Evolutionary conservation across 2,888 invertebrate species (phyloP).

Genomic region (Orthosia gracilis): DNA sequence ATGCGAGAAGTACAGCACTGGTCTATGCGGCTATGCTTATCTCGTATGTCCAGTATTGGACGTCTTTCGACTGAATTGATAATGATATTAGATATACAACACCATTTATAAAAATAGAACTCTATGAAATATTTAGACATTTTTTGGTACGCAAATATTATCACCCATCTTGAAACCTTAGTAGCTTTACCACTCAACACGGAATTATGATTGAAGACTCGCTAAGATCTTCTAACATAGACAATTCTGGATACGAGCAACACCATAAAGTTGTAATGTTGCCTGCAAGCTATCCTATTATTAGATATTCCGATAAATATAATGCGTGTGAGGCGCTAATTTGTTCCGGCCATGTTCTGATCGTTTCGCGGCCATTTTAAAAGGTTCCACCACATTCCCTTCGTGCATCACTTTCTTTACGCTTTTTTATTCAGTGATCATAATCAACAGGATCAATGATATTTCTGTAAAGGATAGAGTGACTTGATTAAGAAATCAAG

Average conservation of each 20-base stretch:
- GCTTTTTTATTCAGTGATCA: not conserved
- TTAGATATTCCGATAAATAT: slow-evolving; percentile 62
- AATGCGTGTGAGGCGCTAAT: slow-evolving; percentile 61
- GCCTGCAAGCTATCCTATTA: slow-evolving; percentile 59
- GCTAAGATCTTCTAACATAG: slow-evolving; percentile 20
- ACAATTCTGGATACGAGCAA: slow-evolving; percentile 42
- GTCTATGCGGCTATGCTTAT: too few species aligned
- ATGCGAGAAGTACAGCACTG: too few species aligned
- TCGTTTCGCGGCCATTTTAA: slow-evolving; percentile 45
- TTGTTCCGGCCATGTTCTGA: slow-evolving; percentile 58
- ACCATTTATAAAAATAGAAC: too few species aligned
- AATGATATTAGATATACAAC: too few species aligned
- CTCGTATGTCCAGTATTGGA: too few species aligned
- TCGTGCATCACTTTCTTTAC: slow-evolving; percentile 27
- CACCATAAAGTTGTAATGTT: slow-evolving; percentile 48
- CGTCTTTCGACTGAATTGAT: too few species aligned
- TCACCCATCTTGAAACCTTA: not conserved
- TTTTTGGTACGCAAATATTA: too few species aligned
- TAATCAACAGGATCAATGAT: not conserved
- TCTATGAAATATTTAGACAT: too few species aligned
- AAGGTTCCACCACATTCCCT: slow-evolving; percentile 17
- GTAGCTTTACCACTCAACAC: not conserved
- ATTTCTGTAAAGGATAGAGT: not conserved
- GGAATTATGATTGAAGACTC: slow-evolving; percentile 9
- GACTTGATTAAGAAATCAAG: not conserved